A percentile compares a stretch with the other conserved stretches of the same genome.
Conservation (phyloP, 2,797 vertebrate species). For the Dallia pectoralis region DNA sequence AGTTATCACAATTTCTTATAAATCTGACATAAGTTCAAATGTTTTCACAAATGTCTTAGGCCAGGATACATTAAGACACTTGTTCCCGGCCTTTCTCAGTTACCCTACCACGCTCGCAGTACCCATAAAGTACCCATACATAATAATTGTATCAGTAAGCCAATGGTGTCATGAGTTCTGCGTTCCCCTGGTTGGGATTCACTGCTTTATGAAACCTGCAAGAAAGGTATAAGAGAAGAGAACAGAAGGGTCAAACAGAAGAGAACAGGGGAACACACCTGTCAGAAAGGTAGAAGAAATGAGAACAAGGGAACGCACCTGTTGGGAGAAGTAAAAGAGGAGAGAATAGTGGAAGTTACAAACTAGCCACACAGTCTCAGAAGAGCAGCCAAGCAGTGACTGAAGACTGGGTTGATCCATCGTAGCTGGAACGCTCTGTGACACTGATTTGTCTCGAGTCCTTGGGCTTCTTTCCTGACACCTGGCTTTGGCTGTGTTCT, state of each 20-base stretch:
- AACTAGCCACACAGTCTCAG: slow-evolving; percentile 2
- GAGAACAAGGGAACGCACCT: not conserved
- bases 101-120: no score
- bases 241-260: no score
- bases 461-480: not conserved
- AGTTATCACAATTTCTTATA: slow-evolving; percentile 15
- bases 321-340: not conserved
- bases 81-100: no score
- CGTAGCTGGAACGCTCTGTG: not conserved
- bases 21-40: slow-evolving; percentile 7
- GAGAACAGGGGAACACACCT: slow-evolving; percentile 30
- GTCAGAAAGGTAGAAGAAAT: slow-evolving; percentile 11
- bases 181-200: no score
- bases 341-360: not conserved
- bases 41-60: slow-evolving; percentile 21
- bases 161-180: no score
- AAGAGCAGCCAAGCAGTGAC: slow-evolving; percentile 7
- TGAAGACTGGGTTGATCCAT: not conserved
- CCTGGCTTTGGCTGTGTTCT: slow-evolving; percentile 19
- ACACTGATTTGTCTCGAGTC: not conserved
- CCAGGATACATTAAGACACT: slow-evolving; percentile 22
- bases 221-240: no score
- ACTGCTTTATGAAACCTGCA: no score
- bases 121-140: no score
- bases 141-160: no score